Evolutionary conservation across 2,888 invertebrate species (phyloP).

Genomic region (Onchidella celtica): DNA sequence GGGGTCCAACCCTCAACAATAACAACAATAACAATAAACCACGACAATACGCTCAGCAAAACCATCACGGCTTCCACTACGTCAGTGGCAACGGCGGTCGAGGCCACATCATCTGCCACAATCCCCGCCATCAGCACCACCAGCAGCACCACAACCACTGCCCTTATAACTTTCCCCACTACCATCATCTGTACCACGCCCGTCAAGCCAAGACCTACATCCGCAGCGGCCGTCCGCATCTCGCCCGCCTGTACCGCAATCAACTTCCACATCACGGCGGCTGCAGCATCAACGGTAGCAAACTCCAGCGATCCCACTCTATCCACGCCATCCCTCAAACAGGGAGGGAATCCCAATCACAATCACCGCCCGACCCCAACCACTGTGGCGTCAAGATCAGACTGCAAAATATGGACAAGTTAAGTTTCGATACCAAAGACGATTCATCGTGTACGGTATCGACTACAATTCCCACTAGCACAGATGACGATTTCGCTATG

Average conservation of each 20-base stretch:
- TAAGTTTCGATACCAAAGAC: not conserved
- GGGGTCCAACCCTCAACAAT: not conserved
- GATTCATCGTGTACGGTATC: not conserved
- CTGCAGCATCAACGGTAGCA: no score
- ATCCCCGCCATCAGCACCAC: constrained; percentile 6
- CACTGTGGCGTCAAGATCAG: not conserved
- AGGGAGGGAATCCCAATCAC: not conserved
- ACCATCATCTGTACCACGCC: not conserved
- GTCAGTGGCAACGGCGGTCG: not conserved
- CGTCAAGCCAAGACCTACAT: not conserved
- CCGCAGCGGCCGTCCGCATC: not conserved
- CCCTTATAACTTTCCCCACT: not conserved
- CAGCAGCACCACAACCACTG: constrained; percentile 8
- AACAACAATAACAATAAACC: not conserved
- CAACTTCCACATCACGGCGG: not conserved
- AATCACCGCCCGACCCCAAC: not conserved
- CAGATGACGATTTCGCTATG: not conserved
- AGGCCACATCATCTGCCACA: constrained; percentile 23
- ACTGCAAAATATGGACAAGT: not conserved
- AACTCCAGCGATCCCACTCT: constrained; percentile 32
- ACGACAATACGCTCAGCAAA: not conserved
- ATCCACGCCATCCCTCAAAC: constrained; percentile 41
- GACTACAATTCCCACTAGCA: not conserved
- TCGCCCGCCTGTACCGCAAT: not conserved
- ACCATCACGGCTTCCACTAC: no score